Evolutionary conservation across 2,888 invertebrate genomes (phyloP).

Genomic region (Muschampia plurimacula): DNA sequence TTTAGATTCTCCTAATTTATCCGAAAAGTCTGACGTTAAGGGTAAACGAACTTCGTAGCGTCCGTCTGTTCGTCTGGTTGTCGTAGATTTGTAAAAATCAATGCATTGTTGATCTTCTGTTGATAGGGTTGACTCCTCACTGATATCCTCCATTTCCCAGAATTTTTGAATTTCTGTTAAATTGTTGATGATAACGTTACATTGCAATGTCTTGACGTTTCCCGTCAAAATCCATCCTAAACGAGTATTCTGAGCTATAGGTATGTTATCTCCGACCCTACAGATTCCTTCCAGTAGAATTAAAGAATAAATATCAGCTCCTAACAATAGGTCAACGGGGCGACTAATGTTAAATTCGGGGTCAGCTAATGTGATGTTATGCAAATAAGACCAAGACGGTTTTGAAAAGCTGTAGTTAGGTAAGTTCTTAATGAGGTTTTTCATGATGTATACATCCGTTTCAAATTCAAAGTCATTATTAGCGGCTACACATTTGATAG

Average conservation of each 20-base stretch:
- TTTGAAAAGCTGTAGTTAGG: no score
- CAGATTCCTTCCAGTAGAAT: constrained; percentile 10
- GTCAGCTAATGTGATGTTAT: no score
- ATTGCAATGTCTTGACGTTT: constrained; percentile 8
- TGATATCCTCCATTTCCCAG: constrained; percentile 20
- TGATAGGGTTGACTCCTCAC: constrained; percentile 11
- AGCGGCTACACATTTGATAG: no score
- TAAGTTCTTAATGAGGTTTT: no score
- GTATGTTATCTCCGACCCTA: constrained; percentile 7
- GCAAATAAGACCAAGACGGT: no score
- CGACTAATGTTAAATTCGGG: no score
- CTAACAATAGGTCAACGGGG: no score
- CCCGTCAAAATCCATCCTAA: constrained; percentile 16
- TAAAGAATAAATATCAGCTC: no score
- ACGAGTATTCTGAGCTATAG: constrained; percentile 16
- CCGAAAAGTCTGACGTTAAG: neutral
- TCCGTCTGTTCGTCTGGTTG: constrained; percentile 8
- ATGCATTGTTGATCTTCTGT: constrained; percentile 14
- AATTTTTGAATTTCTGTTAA: constrained; percentile 8
- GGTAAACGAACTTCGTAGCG: constrained; percentile 10
- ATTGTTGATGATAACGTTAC: constrained; percentile 13
- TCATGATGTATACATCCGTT: no score
- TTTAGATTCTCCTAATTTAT: constrained; percentile 25
- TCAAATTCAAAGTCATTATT: no score
- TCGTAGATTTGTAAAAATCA: constrained; percentile 6